Evolutionary conservation across 2,113 vertebrate species (phyloP).

Genomic region (Coptodon rendalli): DNA sequence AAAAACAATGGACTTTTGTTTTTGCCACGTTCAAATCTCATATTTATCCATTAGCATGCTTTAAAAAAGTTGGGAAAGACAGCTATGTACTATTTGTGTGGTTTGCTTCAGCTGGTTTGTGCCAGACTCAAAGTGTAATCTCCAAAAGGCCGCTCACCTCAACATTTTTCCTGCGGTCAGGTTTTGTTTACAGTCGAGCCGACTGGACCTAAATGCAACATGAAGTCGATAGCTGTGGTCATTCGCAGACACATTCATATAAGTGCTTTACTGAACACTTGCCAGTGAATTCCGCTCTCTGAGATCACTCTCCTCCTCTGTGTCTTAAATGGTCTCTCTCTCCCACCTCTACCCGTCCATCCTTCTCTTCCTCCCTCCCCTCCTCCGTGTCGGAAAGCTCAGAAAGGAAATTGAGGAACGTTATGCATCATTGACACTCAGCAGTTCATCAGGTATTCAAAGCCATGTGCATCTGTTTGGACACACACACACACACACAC

Average conservation of each 20-base stretch:
- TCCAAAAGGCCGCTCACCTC: not conserved
- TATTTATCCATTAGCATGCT: not conserved
- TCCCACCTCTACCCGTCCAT: not conserved
- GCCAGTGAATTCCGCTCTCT: not conserved
- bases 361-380: not conserved
- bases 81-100: not conserved
- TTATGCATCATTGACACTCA: conserved; percentile 5
- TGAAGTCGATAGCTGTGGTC: not conserved
- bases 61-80: not conserved
- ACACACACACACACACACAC: not conserved
- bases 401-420: not conserved
- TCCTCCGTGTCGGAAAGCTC: not conserved
- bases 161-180: not conserved
- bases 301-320: not conserved
- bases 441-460: conserved; percentile 31
- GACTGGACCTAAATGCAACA: not conserved
- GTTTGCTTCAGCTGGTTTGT: not conserved
- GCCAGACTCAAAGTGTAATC: not conserved
- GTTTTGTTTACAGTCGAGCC: not conserved
- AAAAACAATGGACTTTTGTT: not conserved
- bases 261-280: not conserved
- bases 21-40: not conserved
- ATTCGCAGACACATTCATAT: not conserved
- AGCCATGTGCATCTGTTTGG: not conserved
- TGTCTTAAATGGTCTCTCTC: not conserved